phyloP scores from a whole-genome alignment of 1,140 invertebrate species.

The Centruroides vittatus region DNA sequence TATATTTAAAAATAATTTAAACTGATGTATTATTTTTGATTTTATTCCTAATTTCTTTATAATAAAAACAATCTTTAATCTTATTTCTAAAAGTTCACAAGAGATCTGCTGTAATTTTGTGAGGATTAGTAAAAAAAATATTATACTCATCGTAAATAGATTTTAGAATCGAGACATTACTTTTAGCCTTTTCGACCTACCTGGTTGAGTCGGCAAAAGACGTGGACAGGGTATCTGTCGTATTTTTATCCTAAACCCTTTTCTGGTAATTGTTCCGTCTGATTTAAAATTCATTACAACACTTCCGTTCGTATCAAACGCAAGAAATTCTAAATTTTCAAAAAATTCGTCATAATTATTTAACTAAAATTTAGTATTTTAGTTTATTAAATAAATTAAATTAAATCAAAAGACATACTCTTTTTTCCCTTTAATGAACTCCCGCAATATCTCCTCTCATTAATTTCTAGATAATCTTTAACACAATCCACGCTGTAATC shows the following conservation, averaged over 20 bases:
- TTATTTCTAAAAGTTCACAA: too few relatives aligned
- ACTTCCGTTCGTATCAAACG: not conserved
- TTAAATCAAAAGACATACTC: not conserved
- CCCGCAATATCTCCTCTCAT: slow-evolving; percentile 17
- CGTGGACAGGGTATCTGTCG: slow-evolving; percentile 13
- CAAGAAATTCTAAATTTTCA: not conserved
- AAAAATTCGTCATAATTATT: not conserved
- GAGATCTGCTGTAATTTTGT: too few relatives aligned
- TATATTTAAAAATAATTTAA: too few relatives aligned
- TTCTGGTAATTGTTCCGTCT: slow-evolving; percentile 9
- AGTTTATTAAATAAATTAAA: not conserved
- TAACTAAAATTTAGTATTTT: too few relatives aligned
- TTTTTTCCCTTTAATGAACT: slow-evolving; percentile 1
- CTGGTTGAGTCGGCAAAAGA: too few relatives aligned
- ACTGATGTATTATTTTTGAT: too few relatives aligned
- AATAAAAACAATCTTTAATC: too few relatives aligned
- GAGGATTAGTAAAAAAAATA: too few relatives aligned
- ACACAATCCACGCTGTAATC: slow-evolving; percentile 16
- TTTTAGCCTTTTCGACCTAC: too few relatives aligned
- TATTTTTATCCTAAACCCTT: slow-evolving; percentile 19
- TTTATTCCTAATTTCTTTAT: too few relatives aligned
- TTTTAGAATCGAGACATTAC: too few relatives aligned
- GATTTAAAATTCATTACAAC: slow-evolving; percentile 19
- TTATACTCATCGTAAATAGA: too few relatives aligned
- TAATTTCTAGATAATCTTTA: slow-evolving; percentile 14